Conservation (phyloP, 1,140 invertebrate species). For the Drosophila biarmipes region DNA sequence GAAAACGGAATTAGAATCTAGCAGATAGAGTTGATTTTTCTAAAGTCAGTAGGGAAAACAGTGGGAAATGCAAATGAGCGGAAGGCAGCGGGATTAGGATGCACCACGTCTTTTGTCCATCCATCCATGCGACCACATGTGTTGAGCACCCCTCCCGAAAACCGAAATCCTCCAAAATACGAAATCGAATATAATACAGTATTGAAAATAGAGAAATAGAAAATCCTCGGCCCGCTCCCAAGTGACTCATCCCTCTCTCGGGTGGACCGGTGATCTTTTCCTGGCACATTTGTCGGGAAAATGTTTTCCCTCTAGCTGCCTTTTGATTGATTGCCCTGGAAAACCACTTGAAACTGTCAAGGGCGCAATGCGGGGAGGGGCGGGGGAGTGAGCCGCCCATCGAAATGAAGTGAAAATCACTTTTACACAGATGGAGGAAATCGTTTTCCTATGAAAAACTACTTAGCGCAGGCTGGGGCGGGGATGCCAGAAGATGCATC, state of each 20-base stretch:
- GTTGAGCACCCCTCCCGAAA: slow-evolving; percentile 12
- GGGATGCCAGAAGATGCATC: slow-evolving; percentile 1
- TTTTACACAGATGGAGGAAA: slow-evolving; percentile 48
- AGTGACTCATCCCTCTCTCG: slow-evolving; percentile 22
- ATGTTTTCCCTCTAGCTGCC: slow-evolving; percentile 61
- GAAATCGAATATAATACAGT: not conserved
- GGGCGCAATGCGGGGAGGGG: slow-evolving; percentile 14
- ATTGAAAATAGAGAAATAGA: not conserved
- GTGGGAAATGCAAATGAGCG: slow-evolving; percentile 63
- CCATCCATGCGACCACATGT: slow-evolving; percentile 57
- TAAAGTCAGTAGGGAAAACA: slow-evolving; percentile 32
- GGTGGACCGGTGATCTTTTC: slow-evolving; percentile 53
- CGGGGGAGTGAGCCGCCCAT: slow-evolving; percentile 28
- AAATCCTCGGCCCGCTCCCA: slow-evolving; percentile 12
- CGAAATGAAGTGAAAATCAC: slow-evolving; percentile 75
- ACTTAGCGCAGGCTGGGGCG: slow-evolving; percentile 42
- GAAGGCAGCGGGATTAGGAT: slow-evolving; percentile 61
- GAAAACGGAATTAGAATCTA: slow-evolving; percentile 3
- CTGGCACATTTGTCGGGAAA: slow-evolving; percentile 72
- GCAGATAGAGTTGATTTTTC: slow-evolving; percentile 2
- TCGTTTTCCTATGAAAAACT: slow-evolving; percentile 75
- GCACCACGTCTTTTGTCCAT: slow-evolving; percentile 35
- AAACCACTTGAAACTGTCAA: slow-evolving; percentile 80
- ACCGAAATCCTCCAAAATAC: not conserved
- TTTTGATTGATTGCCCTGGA: slow-evolving; percentile 79